These are phyloP conservation scores for Philopotamus ludificatus DNA, from an alignment of 1,140 invertebrate genomes.

Conservation along the genomic window DNA sequence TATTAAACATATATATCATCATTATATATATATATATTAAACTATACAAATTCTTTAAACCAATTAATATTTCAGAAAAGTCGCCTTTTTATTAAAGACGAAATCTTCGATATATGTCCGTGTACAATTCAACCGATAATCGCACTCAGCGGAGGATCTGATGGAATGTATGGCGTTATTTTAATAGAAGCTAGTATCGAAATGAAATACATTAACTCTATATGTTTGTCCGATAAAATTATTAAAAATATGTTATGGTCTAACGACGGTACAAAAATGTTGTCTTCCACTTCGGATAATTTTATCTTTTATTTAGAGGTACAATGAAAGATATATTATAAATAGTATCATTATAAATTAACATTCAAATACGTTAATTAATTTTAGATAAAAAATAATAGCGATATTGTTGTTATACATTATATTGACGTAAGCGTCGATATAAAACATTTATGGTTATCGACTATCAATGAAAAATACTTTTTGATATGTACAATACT, in stretches of 20 bases:
- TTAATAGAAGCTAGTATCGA: slow-evolving; percentile 34
- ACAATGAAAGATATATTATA: too few relatives aligned
- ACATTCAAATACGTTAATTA: too few relatives aligned
- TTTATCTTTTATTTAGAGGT: slow-evolving; percentile 48
- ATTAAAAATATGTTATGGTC: slow-evolving; percentile 49
- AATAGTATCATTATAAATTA: too few relatives aligned
- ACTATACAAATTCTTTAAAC: too few relatives aligned
- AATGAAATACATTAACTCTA: slow-evolving; percentile 40
- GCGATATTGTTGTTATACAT: too few relatives aligned
- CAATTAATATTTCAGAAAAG: slow-evolving; percentile 18
- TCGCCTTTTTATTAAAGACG: slow-evolving; percentile 20
- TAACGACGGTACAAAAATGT: slow-evolving; percentile 45
- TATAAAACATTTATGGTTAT: too few relatives aligned
- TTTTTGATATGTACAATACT: too few relatives aligned
- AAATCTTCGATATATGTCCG: slow-evolving; percentile 38
- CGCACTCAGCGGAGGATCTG: slow-evolving; percentile 44
- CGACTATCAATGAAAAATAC: too few relatives aligned
- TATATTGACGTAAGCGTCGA: too few relatives aligned
- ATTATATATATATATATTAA: too few relatives aligned
- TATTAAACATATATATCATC: too few relatives aligned
- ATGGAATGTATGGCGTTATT: slow-evolving; percentile 47
- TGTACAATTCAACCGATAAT: slow-evolving; percentile 49
- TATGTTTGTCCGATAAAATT: slow-evolving; percentile 50
- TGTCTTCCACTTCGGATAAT: slow-evolving; percentile 44
- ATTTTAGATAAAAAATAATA: too few relatives aligned